Conservation (phyloP, 1,140 invertebrate species). For the Dryas iulia region DNA sequence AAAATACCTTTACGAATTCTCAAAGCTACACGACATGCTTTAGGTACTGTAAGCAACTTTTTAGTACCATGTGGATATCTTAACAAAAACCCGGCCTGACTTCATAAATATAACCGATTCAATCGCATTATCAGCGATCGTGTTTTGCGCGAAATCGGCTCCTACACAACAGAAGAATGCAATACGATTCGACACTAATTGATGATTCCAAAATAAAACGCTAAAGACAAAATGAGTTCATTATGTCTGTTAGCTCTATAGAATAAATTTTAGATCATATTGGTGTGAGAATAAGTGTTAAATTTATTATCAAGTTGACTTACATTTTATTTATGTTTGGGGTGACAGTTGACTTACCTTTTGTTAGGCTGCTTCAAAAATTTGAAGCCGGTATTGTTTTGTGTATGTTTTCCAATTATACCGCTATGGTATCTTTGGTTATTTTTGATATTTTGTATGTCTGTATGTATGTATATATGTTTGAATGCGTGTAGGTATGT, state of each 20-base stretch:
- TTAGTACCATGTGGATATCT: constrained; percentile 27
- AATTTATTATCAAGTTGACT: neutral
- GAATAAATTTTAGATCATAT: constrained; percentile 18
- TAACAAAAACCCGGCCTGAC: constrained; percentile 40
- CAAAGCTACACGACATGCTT: constrained; percentile 19
- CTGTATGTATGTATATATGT: too few relatives aligned
- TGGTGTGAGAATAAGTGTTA: neutral
- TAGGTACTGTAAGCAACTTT: constrained; percentile 26
- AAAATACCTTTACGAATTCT: constrained; percentile 20
- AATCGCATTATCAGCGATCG: constrained; percentile 54
- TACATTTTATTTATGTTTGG: too few relatives aligned
- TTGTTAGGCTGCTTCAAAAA: too few relatives aligned
- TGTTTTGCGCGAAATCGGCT: constrained; percentile 51
- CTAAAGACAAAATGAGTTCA: constrained; percentile 32
- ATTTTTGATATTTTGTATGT: too few relatives aligned
- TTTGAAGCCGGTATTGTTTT: too few relatives aligned
- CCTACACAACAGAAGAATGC: constrained; percentile 50
- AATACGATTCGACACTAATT: constrained; percentile 47
- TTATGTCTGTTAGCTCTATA: constrained; percentile 41
- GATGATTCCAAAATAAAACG: constrained; percentile 45
- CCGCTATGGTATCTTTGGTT: too few relatives aligned
- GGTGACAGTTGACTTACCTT: too few relatives aligned
- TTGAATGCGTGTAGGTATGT: too few relatives aligned
- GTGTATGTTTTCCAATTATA: too few relatives aligned
- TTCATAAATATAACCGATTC: constrained; percentile 54